Evolutionary conservation across 2,797 vertebrate genomes (phyloP), one percentile per base, ranked within the genome.

Genomic region (Tauraco hartlaubi): DNA sequence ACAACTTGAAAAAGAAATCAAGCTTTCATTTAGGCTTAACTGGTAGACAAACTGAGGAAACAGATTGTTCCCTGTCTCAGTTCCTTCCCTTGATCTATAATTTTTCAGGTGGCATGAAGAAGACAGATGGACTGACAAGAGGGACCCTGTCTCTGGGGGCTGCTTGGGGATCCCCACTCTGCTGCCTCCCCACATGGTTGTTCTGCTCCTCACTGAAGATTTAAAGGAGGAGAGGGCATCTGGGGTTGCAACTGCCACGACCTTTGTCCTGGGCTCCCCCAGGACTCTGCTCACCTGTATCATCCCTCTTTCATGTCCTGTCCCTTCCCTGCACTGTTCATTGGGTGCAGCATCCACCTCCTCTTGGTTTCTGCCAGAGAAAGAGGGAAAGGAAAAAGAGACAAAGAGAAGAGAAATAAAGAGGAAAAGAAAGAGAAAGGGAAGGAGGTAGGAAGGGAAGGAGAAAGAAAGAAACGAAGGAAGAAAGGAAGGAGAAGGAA

Each of bases 251-350:
- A 29, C 15, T 56, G n/a, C 54, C 52, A 15, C 2, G 4, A 12
- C n/a, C 71, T 64, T 20, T 2, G 7, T 5, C 25, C 74, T 37
- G n/a, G 11, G 1, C 4, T 15, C 8, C 23, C 5, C 12, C 14
- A 12, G 56, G 31, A 10, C 26, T 61, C 69, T 20, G 37, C 22
- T 72, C 18, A 1, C 12, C 62, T 44, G 7, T 10, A 7, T 28
- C 2, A 2, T 33, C 23, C 29, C 23, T 55, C 31, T 37, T 56
- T 51, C 20, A n/a, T 0, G 1, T 41, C 20, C 44, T 54, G 29
- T 14, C 17, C 48, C 17, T 88, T 80, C 52, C 13, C 31, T 59
- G 39, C 1, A 0, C 29, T 14, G 3, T 23, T 35, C 41, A 21
- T 11, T 68, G 39, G 6, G 4, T 58, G 33, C 51, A 85, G 16